Base-by-base conservation (phyloP, 1,140 invertebrate genomes). In the Littorina saxatilis region DNA sequence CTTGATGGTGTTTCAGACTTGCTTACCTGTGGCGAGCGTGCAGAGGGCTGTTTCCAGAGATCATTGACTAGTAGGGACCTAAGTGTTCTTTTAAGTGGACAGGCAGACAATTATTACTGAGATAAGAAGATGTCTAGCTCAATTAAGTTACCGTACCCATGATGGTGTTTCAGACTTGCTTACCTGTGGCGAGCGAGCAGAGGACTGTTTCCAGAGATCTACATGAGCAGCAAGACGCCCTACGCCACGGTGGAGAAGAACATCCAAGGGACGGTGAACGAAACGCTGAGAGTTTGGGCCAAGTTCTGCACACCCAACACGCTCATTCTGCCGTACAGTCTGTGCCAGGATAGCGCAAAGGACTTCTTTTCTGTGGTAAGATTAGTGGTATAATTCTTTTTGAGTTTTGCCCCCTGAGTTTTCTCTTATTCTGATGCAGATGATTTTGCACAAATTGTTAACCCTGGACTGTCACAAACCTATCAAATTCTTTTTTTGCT, bases 171-270 rank as follows among this genome's bases (percentile, higher is more conserved):
- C 39, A 70, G 78, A 11, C 27, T 80, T 20, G 61, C 68, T 4
- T 68, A 52, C 40, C 27, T 89, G 50, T 89, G 85, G 55, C 35
- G 78, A 15, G 35, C 32, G 1, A 87, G 83, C 75, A 80, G 82
- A 23, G 84, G 75, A 17, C 80, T 89, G 0, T 85, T 80, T 40
- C 88, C 88, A 40, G 74, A 81, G 0, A 87, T 87, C 43, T 89
- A 89, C 78, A 81, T 79, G 37, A 39, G n/a, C 20, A 39, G 76
- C 2, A 50, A n/a, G 2, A 40, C 17, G 9, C 58, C 58, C 39
- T 32, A 37, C 13, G 23, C 74, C 32, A 20, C 9, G 11, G 40
- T 47, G 9, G 29, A 77, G 11, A 58, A 68, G 0, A 37, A 35
- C 15, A 75, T 86, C 17, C 52, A 32, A 17, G 58, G 77, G 0